Base-by-base conservation (phyloP, 2,888 invertebrate species). In the Cheilosia impressa region DNA sequence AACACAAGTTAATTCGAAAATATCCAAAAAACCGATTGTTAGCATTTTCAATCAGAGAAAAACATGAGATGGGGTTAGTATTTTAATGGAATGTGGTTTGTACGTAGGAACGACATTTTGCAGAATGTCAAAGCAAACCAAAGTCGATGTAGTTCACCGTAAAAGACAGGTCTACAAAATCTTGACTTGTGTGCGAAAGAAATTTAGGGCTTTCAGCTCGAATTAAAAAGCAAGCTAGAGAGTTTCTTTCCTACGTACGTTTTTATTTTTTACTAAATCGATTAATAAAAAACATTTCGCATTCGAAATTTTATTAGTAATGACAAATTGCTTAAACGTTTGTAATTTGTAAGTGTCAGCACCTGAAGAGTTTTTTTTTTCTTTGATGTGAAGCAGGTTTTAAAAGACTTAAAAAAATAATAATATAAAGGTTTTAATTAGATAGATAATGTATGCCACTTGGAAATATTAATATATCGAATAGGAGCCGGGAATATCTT, bases 401-500 rank as follows among this genome's bases (percentile, higher is more conserved):
- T 52, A 65, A 66, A 57, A 60, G 71, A 57, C 60, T 85, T 76
- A 15, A 55, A 57, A 79, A 65, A 38, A 38, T 50, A 57, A 47
- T 45, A 34, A 22, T 41, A 53, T 84, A 58, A 75, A 76, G 71
- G 80, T 66, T 71, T 75, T 55, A 69, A 80, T 71, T 55, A 76
- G 68, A 68, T 66, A 60, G 13, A 62, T 68, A 52, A 27, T 69
- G 75, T 80, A 52, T 80, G 71, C 66, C 80, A 66, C 79, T 75
- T 79, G 79, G 79, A 84, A 69, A 63, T 66, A 80, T 87, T 87
- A 87, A 80, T 79, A 77, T 69, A 90, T 90, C 88, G 90, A 88
- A 89, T 90, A 90, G 89, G 90, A 89, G 90, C 91, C 91, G 89
- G 90, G 89, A 89, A 91, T 90, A 89, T 91, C 92, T 88, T 89